These are phyloP conservation scores for Pitta sordida DNA, from an alignment of 2,113 vertebrate species.

Conservation along the genomic window DNA sequence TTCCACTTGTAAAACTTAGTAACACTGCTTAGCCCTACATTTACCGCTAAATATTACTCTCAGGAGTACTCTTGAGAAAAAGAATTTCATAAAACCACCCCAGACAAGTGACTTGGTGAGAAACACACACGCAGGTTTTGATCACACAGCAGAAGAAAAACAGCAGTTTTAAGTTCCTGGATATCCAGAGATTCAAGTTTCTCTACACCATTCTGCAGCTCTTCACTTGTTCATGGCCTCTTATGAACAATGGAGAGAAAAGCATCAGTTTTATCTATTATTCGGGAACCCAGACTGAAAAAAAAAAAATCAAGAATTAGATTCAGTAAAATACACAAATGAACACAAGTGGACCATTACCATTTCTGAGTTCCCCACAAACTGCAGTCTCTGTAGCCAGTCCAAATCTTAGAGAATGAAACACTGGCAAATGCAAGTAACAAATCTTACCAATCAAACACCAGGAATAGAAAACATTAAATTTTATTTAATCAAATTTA, in stretches of 20 bases:
- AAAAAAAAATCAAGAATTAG: neutral
- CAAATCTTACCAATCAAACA: neutral
- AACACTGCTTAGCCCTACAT: neutral
- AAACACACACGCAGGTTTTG: neutral
- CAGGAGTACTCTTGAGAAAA: neutral
- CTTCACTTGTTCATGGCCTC: neutral
- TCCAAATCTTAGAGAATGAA: neutral
- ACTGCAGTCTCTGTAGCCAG: neutral
- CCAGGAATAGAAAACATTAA: slow-evolving; percentile 18
- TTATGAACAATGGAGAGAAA: neutral
- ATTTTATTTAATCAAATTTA: slow-evolving; percentile 56
- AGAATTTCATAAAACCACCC: neutral
- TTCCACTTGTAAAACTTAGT: neutral
- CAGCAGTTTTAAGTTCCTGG: neutral
- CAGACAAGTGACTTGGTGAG: neutral
- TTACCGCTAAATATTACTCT: neutral
- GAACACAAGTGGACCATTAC: neutral
- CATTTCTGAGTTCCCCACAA: neutral
- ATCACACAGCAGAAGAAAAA: neutral
- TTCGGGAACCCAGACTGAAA: neutral
- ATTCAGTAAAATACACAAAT: neutral
- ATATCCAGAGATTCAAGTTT: neutral
- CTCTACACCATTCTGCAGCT: neutral
- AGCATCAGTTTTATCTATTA: neutral
- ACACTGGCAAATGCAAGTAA: neutral